phyloP scores from a whole-genome alignment of 1,140 invertebrate genomes.

The Calycopis cecrops region DNA sequence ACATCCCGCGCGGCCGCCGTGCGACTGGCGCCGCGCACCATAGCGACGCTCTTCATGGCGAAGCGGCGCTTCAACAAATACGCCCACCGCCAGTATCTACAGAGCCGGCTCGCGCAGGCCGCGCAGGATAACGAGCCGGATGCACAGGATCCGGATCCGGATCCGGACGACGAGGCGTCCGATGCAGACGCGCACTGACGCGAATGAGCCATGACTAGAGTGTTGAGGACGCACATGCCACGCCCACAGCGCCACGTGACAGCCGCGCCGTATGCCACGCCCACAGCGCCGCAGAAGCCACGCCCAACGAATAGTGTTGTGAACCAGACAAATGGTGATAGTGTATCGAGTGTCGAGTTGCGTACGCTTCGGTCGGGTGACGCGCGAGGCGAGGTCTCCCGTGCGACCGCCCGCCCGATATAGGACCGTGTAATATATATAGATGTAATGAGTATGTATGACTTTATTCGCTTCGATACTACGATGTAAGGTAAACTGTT shows the following conservation, averaged over 20 bases:
- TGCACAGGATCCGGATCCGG: slow-evolving; percentile 25
- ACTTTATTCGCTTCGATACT: slow-evolving; percentile 53
- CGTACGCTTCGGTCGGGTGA: background rate
- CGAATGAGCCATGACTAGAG: background rate
- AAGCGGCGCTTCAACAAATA: slow-evolving; percentile 71
- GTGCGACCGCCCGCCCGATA: slow-evolving; percentile 3
- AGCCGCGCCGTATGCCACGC: background rate
- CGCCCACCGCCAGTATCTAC: slow-evolving; percentile 65
- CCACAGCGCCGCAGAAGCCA: background rate
- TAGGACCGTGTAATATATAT: slow-evolving; percentile 44
- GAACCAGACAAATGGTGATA: background rate
- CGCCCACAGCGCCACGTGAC: background rate
- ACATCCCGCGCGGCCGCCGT: slow-evolving; percentile 65
- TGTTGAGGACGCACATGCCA: slow-evolving; percentile 1
- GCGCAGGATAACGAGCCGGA: slow-evolving; percentile 20
- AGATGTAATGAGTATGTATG: slow-evolving; percentile 46
- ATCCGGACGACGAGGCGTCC: slow-evolving; percentile 26
- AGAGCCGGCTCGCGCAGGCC: slow-evolving; percentile 34
- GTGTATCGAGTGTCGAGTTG: background rate
- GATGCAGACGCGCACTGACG: slow-evolving; percentile 17
- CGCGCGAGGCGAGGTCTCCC: background rate
- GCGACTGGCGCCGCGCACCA: slow-evolving; percentile 60
- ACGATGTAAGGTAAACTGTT: slow-evolving; percentile 51
- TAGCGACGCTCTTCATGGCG: slow-evolving; percentile 69
- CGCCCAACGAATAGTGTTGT: background rate